These are phyloP conservation scores for Chromis chromis DNA, from an alignment of 2,797 vertebrate species.

Conservation along the genomic window DNA sequence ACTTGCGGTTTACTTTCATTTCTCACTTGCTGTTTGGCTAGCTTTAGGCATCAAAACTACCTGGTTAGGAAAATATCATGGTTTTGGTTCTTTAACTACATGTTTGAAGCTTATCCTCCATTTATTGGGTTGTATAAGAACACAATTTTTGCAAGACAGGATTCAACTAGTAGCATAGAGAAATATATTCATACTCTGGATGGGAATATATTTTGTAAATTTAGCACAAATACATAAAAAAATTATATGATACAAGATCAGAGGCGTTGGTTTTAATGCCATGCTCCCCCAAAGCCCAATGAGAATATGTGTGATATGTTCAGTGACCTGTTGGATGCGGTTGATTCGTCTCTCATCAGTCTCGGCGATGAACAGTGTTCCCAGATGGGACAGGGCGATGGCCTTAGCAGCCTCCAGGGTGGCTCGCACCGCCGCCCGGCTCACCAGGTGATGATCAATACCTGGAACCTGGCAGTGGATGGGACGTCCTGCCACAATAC, in stretches of 20 bases:
- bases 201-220: neutral
- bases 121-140: too few species aligned
- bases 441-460: slow-evolving; percentile 93
- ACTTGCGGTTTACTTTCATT: too few species aligned
- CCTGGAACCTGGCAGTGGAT: slow-evolving; percentile 98
- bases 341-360: slow-evolving; percentile 97
- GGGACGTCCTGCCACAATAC: slow-evolving; percentile 93
- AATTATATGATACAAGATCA: neutral
- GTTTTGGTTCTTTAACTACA: too few species aligned
- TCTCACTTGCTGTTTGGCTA: too few species aligned
- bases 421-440: slow-evolving; percentile 93
- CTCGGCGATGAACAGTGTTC: slow-evolving; percentile 94
- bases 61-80: too few species aligned
- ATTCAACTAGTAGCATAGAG: too few species aligned
- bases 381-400: slow-evolving; percentile 93
- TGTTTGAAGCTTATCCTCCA: too few species aligned
- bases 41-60: too few species aligned
- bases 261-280: neutral
- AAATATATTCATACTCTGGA: neutral
- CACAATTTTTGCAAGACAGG: too few species aligned
- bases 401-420: slow-evolving; percentile 95
- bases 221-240: neutral
- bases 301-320: neutral
- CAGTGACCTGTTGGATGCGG: slow-evolving; percentile 93
- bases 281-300: neutral